These are phyloP conservation scores for Hipposideros larvatus DNA, from an alignment of 2,797 vertebrate genomes.

Conservation along the genomic window DNA sequence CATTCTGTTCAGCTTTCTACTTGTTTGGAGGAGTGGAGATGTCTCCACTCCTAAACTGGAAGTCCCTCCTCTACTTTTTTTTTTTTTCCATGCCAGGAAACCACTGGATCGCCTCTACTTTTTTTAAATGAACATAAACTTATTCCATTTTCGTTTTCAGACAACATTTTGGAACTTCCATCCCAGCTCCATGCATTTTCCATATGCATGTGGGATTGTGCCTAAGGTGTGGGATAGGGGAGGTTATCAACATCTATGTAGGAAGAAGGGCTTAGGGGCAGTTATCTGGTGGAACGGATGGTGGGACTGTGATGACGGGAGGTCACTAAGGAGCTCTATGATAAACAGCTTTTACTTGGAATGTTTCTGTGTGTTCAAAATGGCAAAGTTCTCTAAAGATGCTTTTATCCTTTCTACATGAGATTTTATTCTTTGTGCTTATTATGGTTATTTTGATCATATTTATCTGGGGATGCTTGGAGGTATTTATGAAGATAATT, in stretches of 20 bases:
- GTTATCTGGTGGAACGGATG: not conserved
- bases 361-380: conserved; percentile 42
- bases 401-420: not conserved
- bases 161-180: not conserved
- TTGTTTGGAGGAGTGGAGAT: not conserved
- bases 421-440: conserved; percentile 13
- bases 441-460: not conserved
- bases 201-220: not conserved
- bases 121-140: not conserved
- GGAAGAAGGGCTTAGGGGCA: not conserved
- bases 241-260: not conserved
- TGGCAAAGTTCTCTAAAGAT: not conserved
- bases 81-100: too few species aligned
- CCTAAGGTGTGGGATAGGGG: rapidly evolving
- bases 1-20: not conserved
- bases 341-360: not conserved
- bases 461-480: not conserved
- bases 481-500: not conserved
- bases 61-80: not conserved
- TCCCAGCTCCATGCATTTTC: not conserved
- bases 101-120: not conserved
- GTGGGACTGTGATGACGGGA: not conserved
- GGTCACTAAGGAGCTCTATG: not conserved
- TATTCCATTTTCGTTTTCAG: conserved; percentile 28
- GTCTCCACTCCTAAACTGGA: not conserved